Percentiles rank a stretch among this genome's conserved stretches.
Conservation (phyloP, 2,113 vertebrate species). For the Zapus hudsonius region DNA sequence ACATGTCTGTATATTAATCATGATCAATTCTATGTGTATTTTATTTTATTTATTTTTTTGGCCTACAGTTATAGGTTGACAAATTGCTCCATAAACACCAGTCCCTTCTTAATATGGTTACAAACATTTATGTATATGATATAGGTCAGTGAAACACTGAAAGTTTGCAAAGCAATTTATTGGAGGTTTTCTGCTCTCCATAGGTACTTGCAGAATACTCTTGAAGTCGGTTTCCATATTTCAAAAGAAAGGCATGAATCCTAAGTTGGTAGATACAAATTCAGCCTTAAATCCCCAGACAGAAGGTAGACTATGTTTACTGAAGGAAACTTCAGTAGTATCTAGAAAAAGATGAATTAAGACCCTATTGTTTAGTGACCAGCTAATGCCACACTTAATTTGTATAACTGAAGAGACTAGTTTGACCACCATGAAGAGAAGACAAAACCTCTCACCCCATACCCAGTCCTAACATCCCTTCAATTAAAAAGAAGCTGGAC, state of each 20-base stretch:
- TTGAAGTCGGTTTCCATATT: background rate
- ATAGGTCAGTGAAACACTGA: background rate
- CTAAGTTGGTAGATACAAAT: background rate
- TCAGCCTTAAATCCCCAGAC: background rate
- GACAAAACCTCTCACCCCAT: background rate
- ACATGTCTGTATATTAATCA: no score
- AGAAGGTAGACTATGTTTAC: background rate
- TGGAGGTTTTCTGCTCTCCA: background rate
- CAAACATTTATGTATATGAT: background rate
- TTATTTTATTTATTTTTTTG: no score
- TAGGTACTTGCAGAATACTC: background rate
- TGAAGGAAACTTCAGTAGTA: background rate
- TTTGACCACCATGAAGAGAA: background rate
- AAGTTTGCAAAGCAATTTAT: background rate
- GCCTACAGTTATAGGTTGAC: background rate
- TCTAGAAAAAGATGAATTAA: background rate
- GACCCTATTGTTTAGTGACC: background rate
- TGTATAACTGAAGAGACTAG: background rate
- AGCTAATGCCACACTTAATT: background rate
- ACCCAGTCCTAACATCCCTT: background rate
- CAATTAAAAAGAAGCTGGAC: background rate
- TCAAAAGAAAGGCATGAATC: background rate
- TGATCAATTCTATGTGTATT: no score
- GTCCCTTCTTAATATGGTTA: background rate
- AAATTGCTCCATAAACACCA: background rate